phyloP scores from a whole-genome alignment of 2,888 invertebrate genomes.

The Marronus borbonicus region DNA sequence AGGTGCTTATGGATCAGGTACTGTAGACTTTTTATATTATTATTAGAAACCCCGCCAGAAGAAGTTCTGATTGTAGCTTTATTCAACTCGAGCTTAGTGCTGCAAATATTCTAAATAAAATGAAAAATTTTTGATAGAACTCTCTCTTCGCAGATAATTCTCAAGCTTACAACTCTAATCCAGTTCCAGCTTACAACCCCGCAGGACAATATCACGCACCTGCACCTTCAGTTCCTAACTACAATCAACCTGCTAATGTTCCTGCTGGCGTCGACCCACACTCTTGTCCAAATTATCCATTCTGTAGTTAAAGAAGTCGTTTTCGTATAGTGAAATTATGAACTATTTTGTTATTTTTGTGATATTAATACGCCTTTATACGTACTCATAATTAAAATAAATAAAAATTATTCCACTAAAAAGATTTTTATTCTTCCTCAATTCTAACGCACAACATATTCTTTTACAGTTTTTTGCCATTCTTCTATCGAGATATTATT shows the following conservation, averaged over 20 bases:
- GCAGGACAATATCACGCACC: conserved; percentile 54
- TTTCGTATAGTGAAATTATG: conserved; percentile 20
- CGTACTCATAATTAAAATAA: conserved; percentile 1
- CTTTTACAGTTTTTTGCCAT: no score
- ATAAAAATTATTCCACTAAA: background rate
- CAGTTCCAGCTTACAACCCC: conserved; percentile 53
- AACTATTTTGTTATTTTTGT: conserved; percentile 36
- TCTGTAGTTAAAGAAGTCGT: conserved; percentile 65
- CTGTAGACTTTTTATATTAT: background rate
- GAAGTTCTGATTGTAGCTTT: no score
- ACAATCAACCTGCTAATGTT: conserved; percentile 62
- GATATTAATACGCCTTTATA: conserved; percentile 43
- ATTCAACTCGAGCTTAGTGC: no score
- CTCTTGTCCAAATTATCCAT: conserved; percentile 69
- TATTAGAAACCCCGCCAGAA: background rate
- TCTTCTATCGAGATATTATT: no score
- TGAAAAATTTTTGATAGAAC: background rate
- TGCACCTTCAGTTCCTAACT: conserved; percentile 53
- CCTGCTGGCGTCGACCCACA: conserved; percentile 68
- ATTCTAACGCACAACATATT: no score
- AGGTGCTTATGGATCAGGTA: conserved; percentile 61
- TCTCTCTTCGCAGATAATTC: conserved; percentile 39
- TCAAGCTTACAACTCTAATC: conserved; percentile 55
- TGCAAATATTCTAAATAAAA: background rate
- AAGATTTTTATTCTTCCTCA: no score